These are phyloP conservation scores for Drosophila greeni DNA, from an alignment of 2,888 invertebrate species.

Conservation along the genomic window DNA sequence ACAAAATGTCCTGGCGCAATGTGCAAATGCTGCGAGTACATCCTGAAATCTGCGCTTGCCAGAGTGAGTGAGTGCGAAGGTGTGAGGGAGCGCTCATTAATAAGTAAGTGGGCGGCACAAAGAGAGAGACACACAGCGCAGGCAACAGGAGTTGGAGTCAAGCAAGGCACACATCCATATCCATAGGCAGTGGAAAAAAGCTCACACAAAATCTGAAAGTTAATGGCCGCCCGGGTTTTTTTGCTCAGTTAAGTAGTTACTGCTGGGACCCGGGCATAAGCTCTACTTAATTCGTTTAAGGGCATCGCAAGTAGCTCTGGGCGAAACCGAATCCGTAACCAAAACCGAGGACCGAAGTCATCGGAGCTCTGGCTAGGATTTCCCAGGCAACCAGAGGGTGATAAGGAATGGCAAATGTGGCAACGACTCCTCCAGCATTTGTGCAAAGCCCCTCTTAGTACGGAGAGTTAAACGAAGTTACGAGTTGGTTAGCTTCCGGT, in stretches of 20 bases:
- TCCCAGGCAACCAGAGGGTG: constrained; percentile 7
- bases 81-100: constrained; percentile 52
- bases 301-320: constrained; percentile 42
- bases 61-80: constrained; percentile 7
- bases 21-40: constrained; percentile 37
- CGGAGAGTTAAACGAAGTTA: constrained; percentile 20
- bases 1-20: constrained; percentile 24
- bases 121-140: constrained; percentile 28
- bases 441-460: constrained; percentile 7
- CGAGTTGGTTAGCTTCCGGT: constrained; percentile 20
- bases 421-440: constrained; percentile 16
- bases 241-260: constrained; percentile 49
- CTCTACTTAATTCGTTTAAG: constrained; percentile 60
- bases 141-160: constrained; percentile 23
- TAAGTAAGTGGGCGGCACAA: constrained; percentile 53
- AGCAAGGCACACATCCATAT: constrained; percentile 13
- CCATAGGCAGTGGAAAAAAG: constrained; percentile 33
- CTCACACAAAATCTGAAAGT: constrained; percentile 60
- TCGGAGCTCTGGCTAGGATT: constrained; percentile 12
- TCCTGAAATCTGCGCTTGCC: constrained; percentile 18
- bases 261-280: constrained; percentile 47
- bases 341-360: constrained; percentile 3
- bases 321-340: constrained; percentile 14
- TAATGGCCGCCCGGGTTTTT: constrained; percentile 46
- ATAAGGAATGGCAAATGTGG: constrained; percentile 19